Conservation (phyloP, 2,888 invertebrate genomes). For the Allygus modestus region DNA sequence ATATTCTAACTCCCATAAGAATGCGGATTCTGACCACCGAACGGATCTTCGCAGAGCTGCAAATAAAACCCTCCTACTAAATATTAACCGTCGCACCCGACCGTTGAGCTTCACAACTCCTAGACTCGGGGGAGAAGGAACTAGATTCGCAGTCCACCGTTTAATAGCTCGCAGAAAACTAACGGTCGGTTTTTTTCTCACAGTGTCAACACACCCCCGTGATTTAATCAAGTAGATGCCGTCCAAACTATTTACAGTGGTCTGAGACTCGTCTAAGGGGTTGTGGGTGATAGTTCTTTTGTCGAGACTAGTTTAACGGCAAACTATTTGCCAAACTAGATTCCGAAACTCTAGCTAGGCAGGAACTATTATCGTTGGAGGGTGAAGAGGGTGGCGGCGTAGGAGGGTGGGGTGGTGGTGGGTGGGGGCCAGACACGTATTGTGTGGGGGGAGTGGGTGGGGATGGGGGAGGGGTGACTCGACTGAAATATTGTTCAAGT, state of each 20-base stretch:
- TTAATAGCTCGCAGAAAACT: slow-evolving; percentile 21
- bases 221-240: slow-evolving; percentile 21
- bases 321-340: slow-evolving; percentile 48
- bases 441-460: not conserved
- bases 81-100: not conserved
- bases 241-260: slow-evolving; percentile 8
- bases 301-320: slow-evolving; percentile 39
- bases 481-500: slow-evolving; percentile 36
- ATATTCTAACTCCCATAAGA: not conserved
- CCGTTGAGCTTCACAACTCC: slow-evolving; percentile 12
- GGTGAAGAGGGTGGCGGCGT: not conserved
- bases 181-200: slow-evolving; percentile 55
- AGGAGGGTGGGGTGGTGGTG: not conserved
- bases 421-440: slow-evolving; percentile 10
- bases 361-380: not conserved
- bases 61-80: not conserved
- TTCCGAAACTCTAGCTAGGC: not conserved
- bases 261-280: slow-evolving; percentile 33
- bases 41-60: not conserved
- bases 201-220: slow-evolving; percentile 42
- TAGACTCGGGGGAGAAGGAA: slow-evolving; percentile 17
- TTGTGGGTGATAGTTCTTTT: slow-evolving; percentile 43
- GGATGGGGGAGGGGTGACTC: slow-evolving; percentile 8
- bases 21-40: not conserved
- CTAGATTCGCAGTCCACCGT: slow-evolving; percentile 43